Evolutionary conservation across 2,113 vertebrate genomes (phyloP), one percentile per base, ranked within the genome.

Genomic region (Passer domesticus): DNA sequence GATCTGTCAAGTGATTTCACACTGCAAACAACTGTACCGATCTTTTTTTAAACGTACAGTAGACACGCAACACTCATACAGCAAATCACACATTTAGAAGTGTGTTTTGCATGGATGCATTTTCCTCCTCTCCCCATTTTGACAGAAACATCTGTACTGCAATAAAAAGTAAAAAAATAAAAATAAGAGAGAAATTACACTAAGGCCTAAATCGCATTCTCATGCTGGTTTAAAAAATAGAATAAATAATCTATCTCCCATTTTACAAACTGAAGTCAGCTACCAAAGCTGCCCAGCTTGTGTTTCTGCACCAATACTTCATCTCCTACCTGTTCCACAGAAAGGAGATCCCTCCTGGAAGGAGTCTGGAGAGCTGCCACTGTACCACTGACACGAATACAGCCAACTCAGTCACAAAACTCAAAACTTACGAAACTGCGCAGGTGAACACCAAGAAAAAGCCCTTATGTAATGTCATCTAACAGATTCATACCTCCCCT

Each of bases 331-430:
- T 56, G 27, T 31, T 83, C 64, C 68, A 58, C 63, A 67, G 56
- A n/a, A 70, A 78, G 66, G 6, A 89, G 49, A 68, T 41, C 39
- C 37, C 92, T 94, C 87, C 70, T 93, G 78, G 92, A 95, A 93
- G 78, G 78, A 87, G 31, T 33, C 49, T 84, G 69, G 80, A 95
- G 37, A 95, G 44, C 52, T 92, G 87, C 80, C 92, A 89, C 31
- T 1, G 0, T 47, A 56, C 33, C 83, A 67, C 73, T 43, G 37
- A 75, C 27, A 86, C 59, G 70, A 90, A 77, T 15, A 60, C 60
- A 86, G 88, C 56, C 53, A 68, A 58, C 33, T 78, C 60, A 17
- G 68, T 73, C 53, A 30, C 1, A 37, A 87, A 97, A 89, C 53
- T 91, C 52, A 81, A 35, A 56, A 56, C 67, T 84, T 82, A 55